These are phyloP conservation scores for Alouatta palliata DNA, from an alignment of 2,113 vertebrate species.

Conservation along the genomic window DNA sequence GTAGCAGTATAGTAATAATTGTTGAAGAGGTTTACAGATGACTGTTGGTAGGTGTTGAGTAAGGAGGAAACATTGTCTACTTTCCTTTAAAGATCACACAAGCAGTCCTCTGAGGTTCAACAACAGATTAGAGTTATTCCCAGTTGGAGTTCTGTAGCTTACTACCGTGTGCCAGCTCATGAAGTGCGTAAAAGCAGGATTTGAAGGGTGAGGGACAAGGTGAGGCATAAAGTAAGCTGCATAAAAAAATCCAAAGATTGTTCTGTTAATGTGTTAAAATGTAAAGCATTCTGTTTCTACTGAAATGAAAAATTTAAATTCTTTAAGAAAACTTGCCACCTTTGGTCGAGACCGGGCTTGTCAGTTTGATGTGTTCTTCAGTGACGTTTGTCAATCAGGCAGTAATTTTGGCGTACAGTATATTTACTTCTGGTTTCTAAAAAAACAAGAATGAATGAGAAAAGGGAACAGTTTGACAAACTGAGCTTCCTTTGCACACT, in stretches of 20 bases:
- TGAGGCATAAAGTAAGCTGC: conserved; percentile 10
- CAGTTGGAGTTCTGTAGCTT: conserved; percentile 40
- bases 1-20: conserved; percentile 6
- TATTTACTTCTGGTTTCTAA: conserved; percentile 28
- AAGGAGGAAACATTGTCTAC: neutral
- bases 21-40: neutral
- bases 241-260: neutral
- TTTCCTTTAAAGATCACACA: conserved; percentile 16
- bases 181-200: conserved; percentile 43
- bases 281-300: conserved; percentile 12
- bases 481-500: neutral
- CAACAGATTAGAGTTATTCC: conserved; percentile 37
- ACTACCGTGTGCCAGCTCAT: neutral
- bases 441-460: conserved; percentile 1
- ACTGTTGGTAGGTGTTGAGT: conserved; percentile 38
- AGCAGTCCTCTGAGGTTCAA: neutral
- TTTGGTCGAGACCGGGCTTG: conserved; percentile 36
- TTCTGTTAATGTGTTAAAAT: neutral
- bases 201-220: neutral
- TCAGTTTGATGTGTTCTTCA: conserved; percentile 30
- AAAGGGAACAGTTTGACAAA: neutral
- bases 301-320: conserved; percentile 4
- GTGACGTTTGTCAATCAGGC: conserved; percentile 7
- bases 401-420: neutral
- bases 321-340: conserved; percentile 21